Evolutionary conservation across 2,888 invertebrate species (phyloP).

Genomic region (Phaedon cochleariae): DNA sequence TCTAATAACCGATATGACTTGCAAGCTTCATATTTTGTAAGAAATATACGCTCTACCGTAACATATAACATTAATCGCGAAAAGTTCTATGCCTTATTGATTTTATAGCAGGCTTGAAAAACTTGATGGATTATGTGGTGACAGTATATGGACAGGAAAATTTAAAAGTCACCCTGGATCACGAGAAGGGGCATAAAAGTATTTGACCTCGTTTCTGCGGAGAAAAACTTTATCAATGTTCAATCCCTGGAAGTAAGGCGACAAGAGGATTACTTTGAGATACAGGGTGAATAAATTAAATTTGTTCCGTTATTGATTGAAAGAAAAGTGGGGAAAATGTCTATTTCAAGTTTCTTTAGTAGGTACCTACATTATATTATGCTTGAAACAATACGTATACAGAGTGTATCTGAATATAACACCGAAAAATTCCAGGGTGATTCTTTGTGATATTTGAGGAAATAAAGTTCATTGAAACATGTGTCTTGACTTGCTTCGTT

Average conservation of each 20-base stretch:
- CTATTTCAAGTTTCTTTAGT: no score
- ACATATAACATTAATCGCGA: background rate
- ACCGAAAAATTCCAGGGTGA: no score
- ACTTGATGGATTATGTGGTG: background rate
- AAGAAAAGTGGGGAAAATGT: no score
- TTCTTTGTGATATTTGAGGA: no score
- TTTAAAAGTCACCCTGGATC: background rate
- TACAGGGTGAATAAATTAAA: background rate
- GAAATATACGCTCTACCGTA: background rate
- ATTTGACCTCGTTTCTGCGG: background rate
- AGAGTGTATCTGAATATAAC: no score
- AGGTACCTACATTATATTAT: no score
- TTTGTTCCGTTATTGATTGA: no score
- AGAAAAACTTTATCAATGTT: background rate
- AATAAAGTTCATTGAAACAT: no score
- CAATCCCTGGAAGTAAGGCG: background rate
- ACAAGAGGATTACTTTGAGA: background rate
- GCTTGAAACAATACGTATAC: no score
- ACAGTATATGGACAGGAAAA: background rate
- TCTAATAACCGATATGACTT: no score
- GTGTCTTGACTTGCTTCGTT: no score
- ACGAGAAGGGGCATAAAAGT: background rate
- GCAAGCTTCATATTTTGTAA: no score
- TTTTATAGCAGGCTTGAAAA: background rate
- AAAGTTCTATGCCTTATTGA: conserved; percentile 1